Conservation (phyloP, 2,888 invertebrate genomes). For the Rutpela maculata region DNA sequence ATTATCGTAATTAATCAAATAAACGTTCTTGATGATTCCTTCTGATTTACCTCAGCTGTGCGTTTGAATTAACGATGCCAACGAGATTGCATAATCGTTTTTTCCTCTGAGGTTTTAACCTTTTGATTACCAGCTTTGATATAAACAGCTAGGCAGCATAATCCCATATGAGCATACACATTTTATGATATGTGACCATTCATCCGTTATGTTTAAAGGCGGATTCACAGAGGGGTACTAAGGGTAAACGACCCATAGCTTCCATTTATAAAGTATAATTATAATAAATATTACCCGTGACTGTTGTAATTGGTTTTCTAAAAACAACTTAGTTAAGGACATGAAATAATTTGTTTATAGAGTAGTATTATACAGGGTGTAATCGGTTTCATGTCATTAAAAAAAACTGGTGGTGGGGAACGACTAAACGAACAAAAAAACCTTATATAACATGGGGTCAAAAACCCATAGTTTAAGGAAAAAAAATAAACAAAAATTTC, state of each 20-base stretch:
- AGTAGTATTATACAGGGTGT: no score
- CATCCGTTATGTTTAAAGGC: conserved; percentile 25
- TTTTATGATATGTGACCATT: conserved; percentile 29
- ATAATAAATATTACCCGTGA: background rate
- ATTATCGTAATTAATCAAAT: conserved; percentile 37
- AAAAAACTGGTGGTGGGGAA: no score
- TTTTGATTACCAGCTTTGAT: conserved; percentile 35
- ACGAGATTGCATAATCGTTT: conserved; percentile 34
- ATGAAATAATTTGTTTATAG: no score
- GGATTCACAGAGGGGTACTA: conserved; percentile 22
- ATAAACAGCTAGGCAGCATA: conserved; percentile 12
- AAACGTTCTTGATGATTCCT: conserved; percentile 33
- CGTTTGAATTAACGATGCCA: conserved; percentile 35
- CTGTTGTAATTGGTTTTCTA: no score
- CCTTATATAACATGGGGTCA: no score
- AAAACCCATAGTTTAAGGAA: no score
- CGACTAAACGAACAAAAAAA: no score
- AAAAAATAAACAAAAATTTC: no score
- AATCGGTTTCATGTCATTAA: no score
- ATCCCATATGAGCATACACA: background rate
- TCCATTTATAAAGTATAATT: conserved; percentile 1
- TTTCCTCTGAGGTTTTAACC: conserved; percentile 25
- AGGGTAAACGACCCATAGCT: conserved; percentile 14
- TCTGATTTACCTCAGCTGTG: conserved; percentile 35
- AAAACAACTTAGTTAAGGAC: no score